Base-by-base conservation (phyloP, 2,888 invertebrate genomes). In the Acleris cristana region DNA sequence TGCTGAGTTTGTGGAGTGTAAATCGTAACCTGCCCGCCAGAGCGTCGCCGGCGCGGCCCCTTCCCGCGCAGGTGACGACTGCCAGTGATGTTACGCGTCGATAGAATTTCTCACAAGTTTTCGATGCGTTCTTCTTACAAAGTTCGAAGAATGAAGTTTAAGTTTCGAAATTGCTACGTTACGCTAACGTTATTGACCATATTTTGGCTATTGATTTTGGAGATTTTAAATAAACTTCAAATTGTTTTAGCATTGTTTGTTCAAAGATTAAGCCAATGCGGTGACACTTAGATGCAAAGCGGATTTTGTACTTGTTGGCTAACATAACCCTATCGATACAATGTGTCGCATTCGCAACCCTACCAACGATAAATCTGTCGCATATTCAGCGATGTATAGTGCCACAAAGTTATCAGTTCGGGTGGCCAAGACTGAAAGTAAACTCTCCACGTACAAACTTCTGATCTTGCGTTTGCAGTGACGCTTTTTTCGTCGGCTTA, bases 21-120 rank as follows among this genome's bases (percentile, higher is more conserved):
- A 92, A 92, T 92, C 92, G 91, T 91, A 92, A 92, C 92, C 92
- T 92, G 92, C 91, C 92, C 92, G 92, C 82, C 92, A 83, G 76
- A 79, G 86, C 85, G 92, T 83, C 92, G 92, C 92, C 92, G 75
- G 75, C 77, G 61, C 77, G 74, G 79, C 78, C 73, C 76, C 85
- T 73, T 82, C 68, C 82, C 81, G 74, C 87, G 79, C 92, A 92
- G 91, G 91, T 92, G 92, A 91, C 90, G 90, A 85, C 88, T 86
- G 86, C 85, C 75, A 86, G 57, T 78, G 84, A 64, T 69, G 66
- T 55, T 70, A 55, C 53, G 45, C 55, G 65, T 70, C 63, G 71
- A 74, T 78, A 77, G 78, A 79, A 49, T 63, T 58, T 54, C 63
- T 48, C 45, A 21, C 78, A 76, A 77, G 72, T 70, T 70, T 49